Conservation (phyloP, 2,888 invertebrate genomes). For the Cosmia pyralina region DNA sequence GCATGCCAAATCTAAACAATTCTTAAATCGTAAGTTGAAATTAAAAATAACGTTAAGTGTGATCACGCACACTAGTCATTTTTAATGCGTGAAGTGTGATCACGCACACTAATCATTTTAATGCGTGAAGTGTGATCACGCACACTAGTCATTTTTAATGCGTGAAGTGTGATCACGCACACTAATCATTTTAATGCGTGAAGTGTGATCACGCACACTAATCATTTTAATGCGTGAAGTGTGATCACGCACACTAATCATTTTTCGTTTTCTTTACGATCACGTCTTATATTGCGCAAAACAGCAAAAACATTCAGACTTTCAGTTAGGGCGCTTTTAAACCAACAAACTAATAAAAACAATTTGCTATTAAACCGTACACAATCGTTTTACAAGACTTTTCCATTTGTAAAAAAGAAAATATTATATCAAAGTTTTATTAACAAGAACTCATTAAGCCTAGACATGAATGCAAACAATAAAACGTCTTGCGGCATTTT, state of each 20-base stretch:
- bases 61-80: slow-evolving; percentile 39
- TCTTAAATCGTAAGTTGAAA: slow-evolving; percentile 25
- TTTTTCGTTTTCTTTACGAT: slow-evolving; percentile 38
- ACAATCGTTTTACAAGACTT: slow-evolving; percentile 55
- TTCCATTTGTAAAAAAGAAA: slow-evolving; percentile 50
- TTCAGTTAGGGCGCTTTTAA: slow-evolving; percentile 17
- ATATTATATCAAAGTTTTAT: slow-evolving; percentile 31
- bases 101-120: slow-evolving; percentile 2
- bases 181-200: slow-evolving; percentile 15
- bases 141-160: slow-evolving; percentile 6
- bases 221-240: slow-evolving; percentile 3
- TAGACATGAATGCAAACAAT: slow-evolving; percentile 61
- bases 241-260: neutral
- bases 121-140: no score
- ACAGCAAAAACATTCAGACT: slow-evolving; percentile 13
- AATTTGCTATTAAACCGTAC: slow-evolving; percentile 19
- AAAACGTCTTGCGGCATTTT: slow-evolving; percentile 41
- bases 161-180: slow-evolving; percentile 41
- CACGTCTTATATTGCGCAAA: slow-evolving; percentile 19
- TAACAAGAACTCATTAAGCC: slow-evolving; percentile 58
- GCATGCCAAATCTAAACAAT: slow-evolving; percentile 22
- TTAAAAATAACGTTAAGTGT: slow-evolving; percentile 38
- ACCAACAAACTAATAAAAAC: slow-evolving; percentile 28
- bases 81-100: neutral
- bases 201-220: slow-evolving; percentile 43